phyloP scores from a whole-genome alignment of 1,140 invertebrate species.

The Procambarus clarkii region DNA sequence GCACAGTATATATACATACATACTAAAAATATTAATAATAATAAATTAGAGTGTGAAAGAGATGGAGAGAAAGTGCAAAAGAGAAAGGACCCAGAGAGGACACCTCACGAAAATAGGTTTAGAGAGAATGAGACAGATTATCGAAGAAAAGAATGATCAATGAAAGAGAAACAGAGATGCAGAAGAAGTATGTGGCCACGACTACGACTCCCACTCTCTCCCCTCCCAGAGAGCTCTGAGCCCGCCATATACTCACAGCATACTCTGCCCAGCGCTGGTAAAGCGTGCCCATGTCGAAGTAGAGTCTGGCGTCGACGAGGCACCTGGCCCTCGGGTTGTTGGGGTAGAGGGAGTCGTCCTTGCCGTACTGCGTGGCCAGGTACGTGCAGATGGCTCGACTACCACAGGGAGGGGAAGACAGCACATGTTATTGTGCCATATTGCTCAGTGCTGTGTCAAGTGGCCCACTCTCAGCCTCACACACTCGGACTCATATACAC shows the following conservation, averaged over 20 bases:
- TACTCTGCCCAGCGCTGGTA: constrained; percentile 76
- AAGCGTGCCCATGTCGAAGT: constrained; percentile 84
- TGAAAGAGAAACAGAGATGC: too few relatives aligned
- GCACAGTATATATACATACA: neutral
- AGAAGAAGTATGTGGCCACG: neutral
- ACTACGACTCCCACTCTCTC: neutral
- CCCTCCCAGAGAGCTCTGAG: neutral
- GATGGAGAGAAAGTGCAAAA: too few relatives aligned
- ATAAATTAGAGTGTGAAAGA: too few relatives aligned
- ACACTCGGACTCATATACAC: too few relatives aligned
- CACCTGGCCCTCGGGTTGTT: constrained; percentile 82
- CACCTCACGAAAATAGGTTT: too few relatives aligned
- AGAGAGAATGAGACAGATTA: too few relatives aligned
- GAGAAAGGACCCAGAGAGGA: too few relatives aligned
- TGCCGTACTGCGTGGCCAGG: constrained; percentile 83
- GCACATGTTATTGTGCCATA: too few relatives aligned
- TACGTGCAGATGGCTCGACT: constrained; percentile 85
- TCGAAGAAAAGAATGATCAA: too few relatives aligned
- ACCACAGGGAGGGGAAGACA: constrained; percentile 71
- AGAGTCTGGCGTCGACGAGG: constrained; percentile 84
- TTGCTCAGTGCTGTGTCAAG: too few relatives aligned
- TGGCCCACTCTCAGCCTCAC: too few relatives aligned
- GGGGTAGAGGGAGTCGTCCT: constrained; percentile 84
- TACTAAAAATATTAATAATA: too few relatives aligned
- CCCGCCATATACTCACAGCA: constrained; percentile 38